Evolutionary conservation across 2,888 invertebrate species (phyloP).

Genomic region (Punctoribates punctum): DNA sequence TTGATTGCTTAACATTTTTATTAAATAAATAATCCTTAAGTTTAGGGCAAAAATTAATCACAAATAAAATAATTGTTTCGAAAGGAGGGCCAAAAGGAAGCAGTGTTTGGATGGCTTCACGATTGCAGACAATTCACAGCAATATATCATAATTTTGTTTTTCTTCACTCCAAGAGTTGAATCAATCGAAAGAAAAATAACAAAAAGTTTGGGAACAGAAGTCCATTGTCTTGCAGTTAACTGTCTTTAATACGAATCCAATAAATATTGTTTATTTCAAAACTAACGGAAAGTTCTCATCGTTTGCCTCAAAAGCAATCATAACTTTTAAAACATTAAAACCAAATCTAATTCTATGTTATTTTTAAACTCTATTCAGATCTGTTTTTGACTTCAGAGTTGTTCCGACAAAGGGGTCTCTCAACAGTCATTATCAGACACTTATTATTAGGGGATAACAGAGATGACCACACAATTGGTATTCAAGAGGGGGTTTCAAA

Average conservation of each 20-base stretch:
- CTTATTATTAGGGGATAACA: background rate
- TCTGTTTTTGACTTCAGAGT: background rate
- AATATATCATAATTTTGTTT: conserved; percentile 11
- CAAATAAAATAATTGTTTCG: background rate
- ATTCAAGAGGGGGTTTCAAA: no score
- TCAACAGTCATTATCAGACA: background rate
- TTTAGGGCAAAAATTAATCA: conserved; percentile 17
- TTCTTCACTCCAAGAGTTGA: background rate
- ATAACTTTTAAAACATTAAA: background rate
- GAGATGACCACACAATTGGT: background rate
- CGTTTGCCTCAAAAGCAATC: background rate
- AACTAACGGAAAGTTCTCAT: background rate
- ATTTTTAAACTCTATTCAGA: background rate
- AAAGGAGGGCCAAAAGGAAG: background rate
- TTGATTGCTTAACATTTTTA: background rate
- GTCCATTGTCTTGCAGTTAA: background rate
- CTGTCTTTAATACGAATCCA: background rate
- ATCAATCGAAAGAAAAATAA: background rate
- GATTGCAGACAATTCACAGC: background rate
- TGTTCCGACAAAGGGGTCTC: background rate
- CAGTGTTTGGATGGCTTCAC: background rate
- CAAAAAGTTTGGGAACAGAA: background rate
- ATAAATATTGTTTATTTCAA: conserved; percentile 2
- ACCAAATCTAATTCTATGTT: conserved; percentile 3
- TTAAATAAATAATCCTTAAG: background rate